phyloP scores from a whole-genome alignment of 1,140 invertebrate species.

The Rhyzopertha dominica region DNA sequence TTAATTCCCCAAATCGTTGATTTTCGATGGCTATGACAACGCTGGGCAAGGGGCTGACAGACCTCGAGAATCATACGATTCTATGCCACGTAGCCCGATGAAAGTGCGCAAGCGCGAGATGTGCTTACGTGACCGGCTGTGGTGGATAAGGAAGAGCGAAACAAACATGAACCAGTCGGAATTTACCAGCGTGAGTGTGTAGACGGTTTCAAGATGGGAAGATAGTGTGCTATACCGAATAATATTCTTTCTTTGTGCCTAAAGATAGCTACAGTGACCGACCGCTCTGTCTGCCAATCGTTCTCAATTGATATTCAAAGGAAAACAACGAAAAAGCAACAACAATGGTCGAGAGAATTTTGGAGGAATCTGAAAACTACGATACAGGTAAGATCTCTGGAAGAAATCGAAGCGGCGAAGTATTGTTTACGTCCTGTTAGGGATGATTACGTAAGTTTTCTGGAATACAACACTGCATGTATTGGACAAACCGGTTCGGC shows the following conservation, averaged over 20 bases:
- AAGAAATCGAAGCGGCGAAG: too few relatives aligned
- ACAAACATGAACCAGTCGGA: slow-evolving; percentile 33
- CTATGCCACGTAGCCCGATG: slow-evolving; percentile 23
- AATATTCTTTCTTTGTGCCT: slow-evolving; percentile 40
- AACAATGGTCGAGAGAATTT: slow-evolving; percentile 42
- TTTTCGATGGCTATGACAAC: too few relatives aligned
- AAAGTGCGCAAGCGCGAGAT: slow-evolving; percentile 18
- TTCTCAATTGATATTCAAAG: slow-evolving; percentile 6
- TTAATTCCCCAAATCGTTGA: too few relatives aligned
- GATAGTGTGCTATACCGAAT: slow-evolving; percentile 36
- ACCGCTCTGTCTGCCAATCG: slow-evolving; percentile 20
- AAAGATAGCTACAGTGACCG: slow-evolving; percentile 23
- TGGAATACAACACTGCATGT: too few relatives aligned
- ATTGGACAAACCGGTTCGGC: too few relatives aligned
- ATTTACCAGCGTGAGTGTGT: slow-evolving; percentile 38
- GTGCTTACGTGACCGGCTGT: slow-evolving; percentile 28
- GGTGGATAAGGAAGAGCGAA: slow-evolving; percentile 9
- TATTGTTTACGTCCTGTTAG: too few relatives aligned
- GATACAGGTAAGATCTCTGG: slow-evolving; percentile 35
- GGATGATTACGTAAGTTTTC: too few relatives aligned
- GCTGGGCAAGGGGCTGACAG: too few relatives aligned
- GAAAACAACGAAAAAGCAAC: slow-evolving; percentile 15
- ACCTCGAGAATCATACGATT: slow-evolving; percentile 32
- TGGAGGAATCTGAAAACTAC: slow-evolving; percentile 41
- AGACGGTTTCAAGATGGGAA: slow-evolving; percentile 28